These are phyloP conservation scores for Pachycephus smyrnensis DNA, from an alignment of 2,888 invertebrate genomes.

Conservation along the genomic window DNA sequence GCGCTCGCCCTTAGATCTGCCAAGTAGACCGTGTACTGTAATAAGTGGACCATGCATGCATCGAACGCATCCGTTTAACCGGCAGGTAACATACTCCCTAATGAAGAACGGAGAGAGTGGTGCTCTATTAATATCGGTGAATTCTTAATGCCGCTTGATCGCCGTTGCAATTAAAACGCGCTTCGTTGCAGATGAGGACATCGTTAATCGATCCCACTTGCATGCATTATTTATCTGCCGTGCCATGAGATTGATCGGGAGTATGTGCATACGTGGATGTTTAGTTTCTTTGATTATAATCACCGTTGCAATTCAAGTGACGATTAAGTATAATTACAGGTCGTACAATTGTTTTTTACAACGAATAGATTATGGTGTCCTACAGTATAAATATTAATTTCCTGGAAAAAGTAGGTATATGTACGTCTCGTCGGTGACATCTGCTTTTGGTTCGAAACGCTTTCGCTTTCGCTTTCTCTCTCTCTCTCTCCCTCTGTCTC, in stretches of 20 bases:
- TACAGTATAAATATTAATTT: not conserved
- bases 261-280: not conserved
- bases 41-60: not conserved
- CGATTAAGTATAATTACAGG: not conserved
- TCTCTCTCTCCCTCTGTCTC: too few species aligned
- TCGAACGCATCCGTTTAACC: not conserved
- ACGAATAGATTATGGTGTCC: not conserved
- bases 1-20: not conserved
- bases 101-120: not conserved
- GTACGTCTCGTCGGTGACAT: conserved; percentile 45
- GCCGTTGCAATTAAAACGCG: conserved; percentile 30
- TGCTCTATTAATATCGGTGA: conserved; percentile 23
- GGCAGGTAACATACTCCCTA: not conserved
- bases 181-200: conserved; percentile 28
- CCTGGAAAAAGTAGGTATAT: not conserved
- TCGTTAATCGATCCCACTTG: conserved; percentile 28
- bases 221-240: not conserved
- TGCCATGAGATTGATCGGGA: too few species aligned
- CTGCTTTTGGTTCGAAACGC: conserved; percentile 45
- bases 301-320: not conserved
- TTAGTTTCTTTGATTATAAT: not conserved
- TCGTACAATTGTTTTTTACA: not conserved
- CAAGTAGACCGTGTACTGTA: not conserved
- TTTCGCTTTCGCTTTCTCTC: conserved; percentile 24
- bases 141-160: conserved; percentile 29